A percentile compares a stretch with the other conserved stretches of the same genome.
Evolutionary conservation across 2,888 invertebrate genomes (phyloP).

Genomic region (Caenorhabditis angaria): DNA sequence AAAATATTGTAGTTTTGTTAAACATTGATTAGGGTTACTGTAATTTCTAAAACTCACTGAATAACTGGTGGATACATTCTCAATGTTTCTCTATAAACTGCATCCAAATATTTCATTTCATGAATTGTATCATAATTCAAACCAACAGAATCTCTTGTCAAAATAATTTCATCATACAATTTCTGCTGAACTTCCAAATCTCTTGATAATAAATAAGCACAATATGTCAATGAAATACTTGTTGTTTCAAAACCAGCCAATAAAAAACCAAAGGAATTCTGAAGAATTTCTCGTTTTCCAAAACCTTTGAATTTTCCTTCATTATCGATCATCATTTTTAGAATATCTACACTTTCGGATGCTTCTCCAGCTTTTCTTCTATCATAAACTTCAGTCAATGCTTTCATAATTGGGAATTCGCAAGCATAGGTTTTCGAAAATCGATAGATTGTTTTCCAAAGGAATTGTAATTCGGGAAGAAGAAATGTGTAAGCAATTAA

Average conservation of each 20-base stretch:
- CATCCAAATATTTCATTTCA: slow-evolving; percentile 64
- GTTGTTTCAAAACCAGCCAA: slow-evolving; percentile 77
- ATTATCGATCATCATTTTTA: slow-evolving; percentile 48
- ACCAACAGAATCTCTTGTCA: slow-evolving; percentile 60
- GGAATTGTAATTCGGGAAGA: slow-evolving; percentile 41
- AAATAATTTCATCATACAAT: slow-evolving; percentile 74
- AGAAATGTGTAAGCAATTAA: slow-evolving; percentile 7
- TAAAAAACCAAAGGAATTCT: slow-evolving; percentile 75
- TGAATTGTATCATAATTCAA: slow-evolving; percentile 45
- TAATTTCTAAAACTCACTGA: slow-evolving; percentile 53
- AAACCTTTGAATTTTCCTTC: slow-evolving; percentile 17
- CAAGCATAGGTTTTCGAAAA: slow-evolving; percentile 22
- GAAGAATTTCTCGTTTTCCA: slow-evolving; percentile 67
- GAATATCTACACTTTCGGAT: slow-evolving; percentile 50
- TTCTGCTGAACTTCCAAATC: slow-evolving; percentile 74
- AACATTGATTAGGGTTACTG: too few relatives aligned
- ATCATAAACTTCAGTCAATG: slow-evolving; percentile 42
- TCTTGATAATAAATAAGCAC: slow-evolving; percentile 74
- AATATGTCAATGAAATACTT: slow-evolving; percentile 74
- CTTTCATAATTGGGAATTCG: slow-evolving; percentile 39
- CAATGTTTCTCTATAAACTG: slow-evolving; percentile 67
- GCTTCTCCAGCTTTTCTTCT: slow-evolving; percentile 34
- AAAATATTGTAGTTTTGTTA: too few relatives aligned
- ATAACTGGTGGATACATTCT: slow-evolving; percentile 65
- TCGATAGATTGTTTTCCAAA: slow-evolving; percentile 44